A percentile compares a stretch with the other conserved stretches of the same genome.
Conservation (phyloP, 2,797 vertebrate genomes). For the Myotis planiceps region DNA sequence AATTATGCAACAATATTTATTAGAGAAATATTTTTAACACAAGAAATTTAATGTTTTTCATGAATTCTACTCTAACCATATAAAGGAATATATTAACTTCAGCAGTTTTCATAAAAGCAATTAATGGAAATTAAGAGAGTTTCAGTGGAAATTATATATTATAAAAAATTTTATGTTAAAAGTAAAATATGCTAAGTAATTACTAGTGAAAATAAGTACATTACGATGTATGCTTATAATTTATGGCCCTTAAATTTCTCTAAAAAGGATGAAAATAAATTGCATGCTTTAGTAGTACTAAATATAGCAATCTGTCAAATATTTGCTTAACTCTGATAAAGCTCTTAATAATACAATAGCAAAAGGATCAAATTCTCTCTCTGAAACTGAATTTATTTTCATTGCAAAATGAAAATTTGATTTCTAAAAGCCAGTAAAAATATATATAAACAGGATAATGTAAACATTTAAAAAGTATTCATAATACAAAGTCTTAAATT, state of each 20-base stretch:
- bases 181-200: slow-evolving; percentile 32
- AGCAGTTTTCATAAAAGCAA: not conserved
- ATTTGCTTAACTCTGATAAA: not conserved
- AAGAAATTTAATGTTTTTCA: slow-evolving; percentile 2
- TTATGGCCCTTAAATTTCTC: not conserved
- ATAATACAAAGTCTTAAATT: slow-evolving; percentile 17
- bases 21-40: not conserved
- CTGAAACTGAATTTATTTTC: slow-evolving; percentile 41
- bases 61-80: not conserved
- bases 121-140: not conserved
- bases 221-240: not conserved
- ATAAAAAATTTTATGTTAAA: not conserved
- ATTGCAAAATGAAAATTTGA: slow-evolving; percentile 37
- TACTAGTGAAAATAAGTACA: not conserved
- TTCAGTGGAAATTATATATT: not conserved
- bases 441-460: not conserved
- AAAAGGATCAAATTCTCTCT: slow-evolving; percentile 23
- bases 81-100: not conserved
- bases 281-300: not conserved
- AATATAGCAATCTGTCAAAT: slow-evolving; percentile 5
- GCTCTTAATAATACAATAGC: slow-evolving; percentile 7
- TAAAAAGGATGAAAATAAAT: slow-evolving; percentile 41
- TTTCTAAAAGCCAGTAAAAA: slow-evolving; percentile 20
- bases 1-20: not conserved
- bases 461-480: slow-evolving; percentile 4